Base-by-base conservation (phyloP, 2,888 invertebrate genomes). In the Smittia sp. region DNA sequence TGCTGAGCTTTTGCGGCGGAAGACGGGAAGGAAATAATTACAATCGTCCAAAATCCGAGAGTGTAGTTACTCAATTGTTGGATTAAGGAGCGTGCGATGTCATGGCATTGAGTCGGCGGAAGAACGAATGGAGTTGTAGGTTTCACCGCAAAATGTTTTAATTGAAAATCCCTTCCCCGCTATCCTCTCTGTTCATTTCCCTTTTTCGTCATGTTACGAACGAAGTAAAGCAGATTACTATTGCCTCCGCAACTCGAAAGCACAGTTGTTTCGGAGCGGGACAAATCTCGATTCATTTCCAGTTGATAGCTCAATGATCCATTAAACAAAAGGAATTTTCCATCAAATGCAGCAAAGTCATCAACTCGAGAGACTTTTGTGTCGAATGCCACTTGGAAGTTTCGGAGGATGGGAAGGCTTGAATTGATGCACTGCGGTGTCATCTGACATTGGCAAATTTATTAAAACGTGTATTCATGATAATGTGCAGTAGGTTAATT, bases 121-220 rank as follows among this genome's bases (percentile, higher is more conserved):
- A 32, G 32, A 32, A 32, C 32, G 32, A 32, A 32, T 32, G 38
- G 11, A 39, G 22, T 15, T 38, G 39, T 38, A 38, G n/a, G 11
- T 18, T 46, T 46, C 3, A 69, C 69, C 69, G 25, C 52, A 69
- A 69, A 69, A 69, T 69, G 69, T 52, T 69, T 69, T 69, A 69
- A 69, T 69, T 69, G 69, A 69, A 69, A 69, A 27, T 69, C 32
- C 46, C n/a, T 24, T 15, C 46, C 52, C 38, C n/a, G n/a, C n/a
- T 6, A 32, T 32, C 9, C 32, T 9, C 3, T 32, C 9, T 9
- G 32, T 9, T 9, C 32, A 32, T 9, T 38, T 22, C 68, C 24
- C 68, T 39, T 38, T 18, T 46, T 65, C 68, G 9, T 32, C 32
- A 32, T 66, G 66, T 39, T 66, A 9, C 32, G 66, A 66, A 66